Conservation (phyloP, 2,113 vertebrate genomes). For the Scatophagus argus region DNA sequence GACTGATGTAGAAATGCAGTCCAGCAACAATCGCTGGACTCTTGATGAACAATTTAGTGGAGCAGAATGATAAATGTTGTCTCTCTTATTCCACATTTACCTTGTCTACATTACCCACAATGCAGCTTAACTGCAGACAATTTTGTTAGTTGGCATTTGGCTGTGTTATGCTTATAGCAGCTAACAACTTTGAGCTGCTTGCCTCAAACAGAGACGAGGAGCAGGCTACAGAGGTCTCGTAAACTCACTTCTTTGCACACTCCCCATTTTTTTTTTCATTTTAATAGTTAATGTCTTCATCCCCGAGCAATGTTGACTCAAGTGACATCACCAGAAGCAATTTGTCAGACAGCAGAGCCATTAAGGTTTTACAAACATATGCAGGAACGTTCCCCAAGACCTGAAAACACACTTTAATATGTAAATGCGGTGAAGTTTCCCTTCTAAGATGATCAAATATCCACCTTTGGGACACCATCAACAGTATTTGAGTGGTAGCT, state of each 20-base stretch:
- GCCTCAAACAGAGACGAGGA: neutral
- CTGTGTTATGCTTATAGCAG: neutral
- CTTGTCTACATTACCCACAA: too few species aligned
- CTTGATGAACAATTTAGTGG: neutral
- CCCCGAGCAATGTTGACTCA: neutral
- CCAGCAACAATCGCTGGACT: neutral
- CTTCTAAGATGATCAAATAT: constrained; percentile 8
- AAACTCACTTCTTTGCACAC: too few species aligned
- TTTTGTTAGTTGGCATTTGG: too few species aligned
- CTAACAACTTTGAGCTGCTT: too few species aligned
- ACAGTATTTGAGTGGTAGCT: neutral
- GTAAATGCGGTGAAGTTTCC: too few species aligned
- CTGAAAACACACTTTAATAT: too few species aligned
- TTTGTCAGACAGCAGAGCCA: neutral
- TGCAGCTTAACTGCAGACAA: too few species aligned
- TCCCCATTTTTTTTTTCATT: too few species aligned
- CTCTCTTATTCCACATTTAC: neutral
- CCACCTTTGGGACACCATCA: neutral
- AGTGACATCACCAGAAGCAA: neutral
- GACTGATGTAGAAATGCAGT: neutral
- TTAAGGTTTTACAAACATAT: neutral
- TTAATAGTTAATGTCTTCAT: too few species aligned
- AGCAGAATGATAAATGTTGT: neutral
- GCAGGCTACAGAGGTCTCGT: neutral
- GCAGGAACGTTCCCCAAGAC: neutral